Percentiles rank a stretch among this genome's conserved stretches.
phyloP scores from a whole-genome alignment of 2,113 vertebrate genomes.

The Eurypyga helias region DNA sequence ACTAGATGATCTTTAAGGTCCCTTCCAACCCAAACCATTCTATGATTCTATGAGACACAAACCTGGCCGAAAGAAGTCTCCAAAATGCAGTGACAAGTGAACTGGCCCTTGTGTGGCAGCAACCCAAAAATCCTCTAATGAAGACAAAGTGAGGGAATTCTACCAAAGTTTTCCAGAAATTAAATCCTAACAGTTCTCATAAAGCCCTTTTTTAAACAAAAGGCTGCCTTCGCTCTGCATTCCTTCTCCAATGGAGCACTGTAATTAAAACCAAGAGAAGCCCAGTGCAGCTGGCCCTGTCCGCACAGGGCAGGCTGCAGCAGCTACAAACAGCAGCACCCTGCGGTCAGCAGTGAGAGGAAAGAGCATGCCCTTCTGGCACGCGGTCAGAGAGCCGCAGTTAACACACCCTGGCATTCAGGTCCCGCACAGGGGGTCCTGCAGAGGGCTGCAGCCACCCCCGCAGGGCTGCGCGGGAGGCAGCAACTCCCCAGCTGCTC shows the following conservation, averaged over 20 bases:
- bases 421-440: neutral
- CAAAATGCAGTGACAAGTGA: neutral
- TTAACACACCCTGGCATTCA: neutral
- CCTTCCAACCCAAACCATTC: too few species aligned
- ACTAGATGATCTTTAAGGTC: too few species aligned
- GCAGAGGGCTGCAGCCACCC: neutral
- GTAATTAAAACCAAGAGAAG: neutral
- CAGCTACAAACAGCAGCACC: neutral
- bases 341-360: neutral
- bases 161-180: neutral
- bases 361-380: neutral
- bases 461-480: neutral
- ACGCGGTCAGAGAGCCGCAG: neutral
- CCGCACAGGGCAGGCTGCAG: neutral
- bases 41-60: too few species aligned
- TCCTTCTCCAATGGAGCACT: neutral
- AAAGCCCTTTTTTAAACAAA: neutral
- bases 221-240: neutral
- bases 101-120: neutral
- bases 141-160: neutral
- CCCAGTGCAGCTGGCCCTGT: neutral
- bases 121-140: neutral
- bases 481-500: neutral
- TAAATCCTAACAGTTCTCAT: neutral
- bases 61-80: neutral